Conservation (phyloP, 1,140 invertebrate species). For the Lanistes nyassanus region DNA sequence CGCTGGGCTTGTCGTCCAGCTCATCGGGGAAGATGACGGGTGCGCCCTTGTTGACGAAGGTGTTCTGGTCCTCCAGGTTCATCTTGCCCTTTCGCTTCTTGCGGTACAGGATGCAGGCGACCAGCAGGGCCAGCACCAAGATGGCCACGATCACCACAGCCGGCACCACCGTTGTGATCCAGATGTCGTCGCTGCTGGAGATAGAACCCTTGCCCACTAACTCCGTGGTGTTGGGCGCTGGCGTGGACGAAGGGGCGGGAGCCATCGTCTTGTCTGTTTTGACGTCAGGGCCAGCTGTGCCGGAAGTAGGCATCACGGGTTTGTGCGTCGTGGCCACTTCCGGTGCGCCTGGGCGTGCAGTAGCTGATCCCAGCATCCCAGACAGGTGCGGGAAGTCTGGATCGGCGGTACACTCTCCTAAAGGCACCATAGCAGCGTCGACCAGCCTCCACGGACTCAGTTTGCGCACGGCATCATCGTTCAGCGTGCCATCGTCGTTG, state of each 20-base stretch:
- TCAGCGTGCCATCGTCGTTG: conserved; percentile 67
- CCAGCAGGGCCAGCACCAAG: conserved; percentile 84
- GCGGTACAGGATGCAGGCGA: conserved; percentile 89
- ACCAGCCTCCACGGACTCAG: conserved; percentile 77
- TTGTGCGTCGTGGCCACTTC: background rate
- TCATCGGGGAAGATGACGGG: conserved; percentile 94
- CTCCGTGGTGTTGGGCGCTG: conserved; percentile 46
- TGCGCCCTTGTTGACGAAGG: conserved; percentile 89
- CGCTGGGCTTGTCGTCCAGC: conserved; percentile 85
- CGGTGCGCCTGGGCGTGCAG: background rate
- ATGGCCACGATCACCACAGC: conserved; percentile 89
- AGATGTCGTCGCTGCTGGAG: conserved; percentile 76
- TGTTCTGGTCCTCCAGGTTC: conserved; percentile 74
- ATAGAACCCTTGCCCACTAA: conserved; percentile 31
- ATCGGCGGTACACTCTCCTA: conserved; percentile 76
- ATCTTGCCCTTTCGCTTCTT: conserved; percentile 84
- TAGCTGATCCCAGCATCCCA: background rate
- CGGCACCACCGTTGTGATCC: conserved; percentile 90
- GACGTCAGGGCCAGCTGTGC: background rate
- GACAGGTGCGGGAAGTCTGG: conserved; percentile 37
- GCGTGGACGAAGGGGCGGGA: conserved; percentile 52
- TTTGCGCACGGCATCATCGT: conserved; percentile 74
- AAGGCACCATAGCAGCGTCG: conserved; percentile 77
- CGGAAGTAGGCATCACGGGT: background rate
- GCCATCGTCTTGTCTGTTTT: conserved; percentile 10